Base-by-base conservation (phyloP, 2,888 invertebrate genomes). In the Eupithecia vulgata region DNA sequence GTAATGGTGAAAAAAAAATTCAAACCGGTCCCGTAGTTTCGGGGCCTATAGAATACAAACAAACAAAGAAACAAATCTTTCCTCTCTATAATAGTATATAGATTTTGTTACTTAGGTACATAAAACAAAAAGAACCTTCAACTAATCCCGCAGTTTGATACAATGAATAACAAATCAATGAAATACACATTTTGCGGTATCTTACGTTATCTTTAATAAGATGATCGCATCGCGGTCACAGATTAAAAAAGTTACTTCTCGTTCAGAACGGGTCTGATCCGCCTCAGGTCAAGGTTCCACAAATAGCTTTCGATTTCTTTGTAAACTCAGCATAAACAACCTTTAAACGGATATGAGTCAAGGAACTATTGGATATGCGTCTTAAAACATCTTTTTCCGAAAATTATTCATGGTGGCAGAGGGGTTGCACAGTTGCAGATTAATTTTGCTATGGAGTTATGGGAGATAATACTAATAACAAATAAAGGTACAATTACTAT, bases 211-310 rank as follows among this genome's bases (percentile, higher is more conserved):
- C 69, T 68, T 52, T 65, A 40, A n/a, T 69, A 61, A 76, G 77
- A 76, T 76, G 76, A 78, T 82, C 79, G 79, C 80, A 77, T 75
- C 76, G 73, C 75, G 62, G 62, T 35, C 62, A 64, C 62, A 64
- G 62, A 37, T 64, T 37, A 37, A 64, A 64, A 37, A 17, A 64
- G 35, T 10, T 1, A 35, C 48, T 52, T 35, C n/a, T 64, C 81
- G 78, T 81, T 83, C 81, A 79, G 82, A 91, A 90, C 90, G 86
- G 86, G 90, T 90, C 88, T 89, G 86, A 88, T 88, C 78, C 77
- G 81, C 81, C 78, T 81, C 85, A 75, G 86, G 88, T 87, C 87
- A 89, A 88, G 87, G 87, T 80, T 80, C 73, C 74, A 74, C 79
- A 80, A 80, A 72, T 69, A 57, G 75, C 75, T 78, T 77, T 80